These are phyloP conservation scores for Megastigmus dorsalis DNA, from an alignment of 2,888 invertebrate species.

Conservation along the genomic window DNA sequence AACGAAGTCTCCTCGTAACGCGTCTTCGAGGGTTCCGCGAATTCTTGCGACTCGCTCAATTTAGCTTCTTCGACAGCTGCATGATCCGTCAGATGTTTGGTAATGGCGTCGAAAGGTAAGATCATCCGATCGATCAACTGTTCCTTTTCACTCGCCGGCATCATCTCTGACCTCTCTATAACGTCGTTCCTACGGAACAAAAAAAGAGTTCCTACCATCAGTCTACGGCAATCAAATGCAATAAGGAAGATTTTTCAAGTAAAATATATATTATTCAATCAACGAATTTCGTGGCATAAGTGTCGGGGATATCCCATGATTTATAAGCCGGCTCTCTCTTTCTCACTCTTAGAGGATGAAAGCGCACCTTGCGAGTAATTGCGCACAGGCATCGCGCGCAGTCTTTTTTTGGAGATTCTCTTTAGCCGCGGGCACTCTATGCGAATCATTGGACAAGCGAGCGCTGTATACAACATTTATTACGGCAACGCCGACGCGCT, in stretches of 20 bases:
- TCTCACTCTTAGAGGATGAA: background rate
- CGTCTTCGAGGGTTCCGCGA: constrained; percentile 37
- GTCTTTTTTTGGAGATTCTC: constrained; percentile 40
- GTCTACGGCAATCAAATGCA: background rate
- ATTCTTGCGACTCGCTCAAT: constrained; percentile 51
- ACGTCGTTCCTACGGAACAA: constrained; percentile 64
- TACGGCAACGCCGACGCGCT: constrained; percentile 15
- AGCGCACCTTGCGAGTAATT: background rate
- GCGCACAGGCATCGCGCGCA: background rate
- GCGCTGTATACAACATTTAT: too few species aligned
- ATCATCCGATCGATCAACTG: constrained; percentile 63
- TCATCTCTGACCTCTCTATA: constrained; percentile 62
- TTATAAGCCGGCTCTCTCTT: background rate
- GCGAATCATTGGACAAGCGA: constrained; percentile 4
- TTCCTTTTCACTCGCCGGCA: constrained; percentile 60
- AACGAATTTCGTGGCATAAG: background rate
- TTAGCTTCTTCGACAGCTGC: constrained; percentile 62
- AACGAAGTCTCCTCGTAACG: constrained; percentile 60
- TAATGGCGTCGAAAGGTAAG: constrained; percentile 66
- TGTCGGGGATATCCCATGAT: background rate
- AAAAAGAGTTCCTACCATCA: constrained; percentile 16
- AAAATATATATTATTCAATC: background rate
- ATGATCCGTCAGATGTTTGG: constrained; percentile 67
- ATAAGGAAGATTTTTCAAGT: background rate
- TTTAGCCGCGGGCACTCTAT: constrained; percentile 21